Base-by-base conservation (phyloP, 1,140 invertebrate species). In the Drosophila sp. region DNA sequence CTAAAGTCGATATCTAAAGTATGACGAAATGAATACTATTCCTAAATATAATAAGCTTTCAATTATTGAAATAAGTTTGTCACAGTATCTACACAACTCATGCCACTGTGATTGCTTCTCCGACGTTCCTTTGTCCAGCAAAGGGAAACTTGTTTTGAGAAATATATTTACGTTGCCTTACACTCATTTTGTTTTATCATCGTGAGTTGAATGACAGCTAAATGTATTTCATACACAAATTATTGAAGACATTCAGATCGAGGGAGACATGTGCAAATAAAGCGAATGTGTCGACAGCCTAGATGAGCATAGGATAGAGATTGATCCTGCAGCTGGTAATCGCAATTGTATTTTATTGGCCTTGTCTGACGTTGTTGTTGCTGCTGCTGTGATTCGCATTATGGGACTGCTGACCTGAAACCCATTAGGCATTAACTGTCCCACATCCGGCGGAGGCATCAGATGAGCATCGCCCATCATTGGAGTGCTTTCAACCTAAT, bases 401-500 rank as follows among this genome's bases (percentile, higher is more conserved):
- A 80, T 74, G 63, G 40, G 80, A 89, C 61, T 89, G 69, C 84
- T 89, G 83, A 89, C 83, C 83, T 83, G 77, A 89, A 89, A 80
- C 72, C 79, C 73, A 87, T 78, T 76, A 65, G 43, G 46, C 51
- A 76, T 82, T 87, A 89, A 87, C 66, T 78, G 82, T 70, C 67
- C 71, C 73, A 86, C 67, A 80, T 76, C 76, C 62, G 80, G 58
- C 58, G 34, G 58, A 50, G 38, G 29, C 50, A 62, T 73, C 71
- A 62, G 48, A 75, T 54, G 74, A n/a, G n/a, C n/a, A n/a, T 76
- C 64, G 48, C 51, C 56, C 78, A 76, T 82, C 71, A 87, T 87
- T 76, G 72, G 61, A 87, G 83, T 89, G 83, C 83, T 87, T 79
- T 89, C 83, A 89, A 89, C 76, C 83, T 89, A 89, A 89, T 89